These are phyloP conservation scores for Drosophila arawakana DNA, from an alignment of 1,140 invertebrate genomes.

Conservation along the genomic window DNA sequence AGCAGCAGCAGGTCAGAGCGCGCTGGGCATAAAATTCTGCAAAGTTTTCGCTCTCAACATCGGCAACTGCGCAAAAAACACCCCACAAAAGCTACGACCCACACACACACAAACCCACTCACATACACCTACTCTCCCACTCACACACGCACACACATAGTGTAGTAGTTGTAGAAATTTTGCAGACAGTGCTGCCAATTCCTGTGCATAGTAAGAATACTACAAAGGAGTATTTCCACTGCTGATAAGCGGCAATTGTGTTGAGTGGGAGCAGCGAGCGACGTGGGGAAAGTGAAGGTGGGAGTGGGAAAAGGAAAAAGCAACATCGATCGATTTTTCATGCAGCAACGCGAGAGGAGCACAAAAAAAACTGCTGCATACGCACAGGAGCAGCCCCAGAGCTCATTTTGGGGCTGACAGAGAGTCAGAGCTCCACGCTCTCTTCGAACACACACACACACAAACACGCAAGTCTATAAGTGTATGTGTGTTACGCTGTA, in stretches of 20 bases:
- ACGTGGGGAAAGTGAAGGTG: no score
- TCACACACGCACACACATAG: conserved; percentile 19
- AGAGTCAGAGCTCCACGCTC: conserved; percentile 17
- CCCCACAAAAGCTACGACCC: conserved; percentile 23
- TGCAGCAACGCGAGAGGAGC: conserved; percentile 39
- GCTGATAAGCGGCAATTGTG: conserved; percentile 65
- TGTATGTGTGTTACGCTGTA: conserved; percentile 38
- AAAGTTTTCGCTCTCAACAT: conserved; percentile 37
- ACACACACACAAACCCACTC: conserved; percentile 10
- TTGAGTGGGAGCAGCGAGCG: conserved; percentile 4
- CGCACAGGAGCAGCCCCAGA: conserved; percentile 63
- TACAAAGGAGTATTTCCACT: conserved; percentile 65
- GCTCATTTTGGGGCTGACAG: conserved; percentile 39
- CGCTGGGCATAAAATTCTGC: conserved; percentile 48
- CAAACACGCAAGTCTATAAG: not conserved
- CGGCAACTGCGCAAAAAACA: conserved; percentile 51
- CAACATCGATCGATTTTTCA: conserved; percentile 79
- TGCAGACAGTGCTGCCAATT: conserved; percentile 73
- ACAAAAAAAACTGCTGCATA: conserved; percentile 75
- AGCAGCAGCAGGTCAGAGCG: conserved; percentile 7
- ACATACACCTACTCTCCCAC: conserved; percentile 11
- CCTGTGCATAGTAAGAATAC: conserved; percentile 64
- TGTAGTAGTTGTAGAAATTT: conserved; percentile 45
- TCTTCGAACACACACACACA: conserved; percentile 10
- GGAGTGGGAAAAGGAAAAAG: not conserved